Base-by-base conservation (phyloP, 2,113 vertebrate species). In the Odocoileus hemionus region DNA sequence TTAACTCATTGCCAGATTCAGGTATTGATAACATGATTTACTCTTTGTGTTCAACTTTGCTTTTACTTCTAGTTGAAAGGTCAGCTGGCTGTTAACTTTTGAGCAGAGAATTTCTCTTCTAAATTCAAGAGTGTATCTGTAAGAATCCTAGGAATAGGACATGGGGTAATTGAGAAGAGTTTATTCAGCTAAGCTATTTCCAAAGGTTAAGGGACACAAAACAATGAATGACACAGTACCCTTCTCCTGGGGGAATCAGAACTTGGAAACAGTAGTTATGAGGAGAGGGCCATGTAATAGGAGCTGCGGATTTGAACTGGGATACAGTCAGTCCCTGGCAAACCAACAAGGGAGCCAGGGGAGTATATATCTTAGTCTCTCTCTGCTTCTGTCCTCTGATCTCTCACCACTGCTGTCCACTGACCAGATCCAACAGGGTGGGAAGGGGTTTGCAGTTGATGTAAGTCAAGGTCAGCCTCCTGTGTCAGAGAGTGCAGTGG, bases 1-100 rank as follows among this genome's bases (percentile, higher is more conserved):
- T 99, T 98, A 99, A 99, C 98, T 99, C 99, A 1, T 99, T 99
- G 98, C 99, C 99, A 52, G 99, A 99, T 99, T 99, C 99, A 84
- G 99, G 99, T 99, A 99, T 80, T 97, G 95, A 82, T 91, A 86
- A 97, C 23, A 79, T 70, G 33, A 90, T n/a, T 28, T 92, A 55
- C 43, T 94, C 8, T 19, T 84, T 6, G 2, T 43, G 64, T 97
- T 95, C 1, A 52, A 2, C 61, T 96, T 95, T 91, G 55, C 55
- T 91, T 91, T 94, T 85, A 54, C 78, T 83, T 55, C 67, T 84
- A 17, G 23, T 74, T 91, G 60, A 95, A 93, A 92, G 17, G 14
- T 47, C 33, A 94, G 11, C 11, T 76, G 45, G 12, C 47, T 91
- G 47, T 23, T 91, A 78, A 54, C n/a, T 88, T 85, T 52, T 60